Conservation (phyloP, 2,888 invertebrate genomes). For the Dendrolimus houi region DNA sequence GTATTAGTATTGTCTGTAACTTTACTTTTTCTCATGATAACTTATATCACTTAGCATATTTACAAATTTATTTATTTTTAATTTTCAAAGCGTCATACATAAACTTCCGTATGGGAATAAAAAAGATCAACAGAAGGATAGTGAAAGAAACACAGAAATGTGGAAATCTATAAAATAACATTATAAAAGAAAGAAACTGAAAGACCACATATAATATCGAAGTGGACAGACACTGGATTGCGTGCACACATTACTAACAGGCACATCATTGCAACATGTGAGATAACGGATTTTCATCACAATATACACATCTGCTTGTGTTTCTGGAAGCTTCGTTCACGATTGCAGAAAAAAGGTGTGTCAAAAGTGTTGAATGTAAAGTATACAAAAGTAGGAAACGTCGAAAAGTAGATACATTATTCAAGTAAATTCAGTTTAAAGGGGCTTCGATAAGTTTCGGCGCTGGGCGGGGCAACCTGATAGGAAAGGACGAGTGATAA, state of each 20-base stretch:
- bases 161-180: slow-evolving; percentile 51
- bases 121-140: slow-evolving; percentile 51
- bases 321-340: slow-evolving; percentile 38
- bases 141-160: slow-evolving; percentile 50
- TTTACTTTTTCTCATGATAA: slow-evolving; percentile 13
- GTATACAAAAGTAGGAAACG: slow-evolving; percentile 41
- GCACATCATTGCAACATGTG: slow-evolving; percentile 55
- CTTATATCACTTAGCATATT: slow-evolving; percentile 1
- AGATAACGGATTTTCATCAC: slow-evolving; percentile 21
- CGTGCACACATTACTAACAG: slow-evolving; percentile 73
- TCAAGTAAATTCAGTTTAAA: slow-evolving; percentile 20
- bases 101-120: slow-evolving; percentile 25
- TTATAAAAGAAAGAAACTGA: slow-evolving; percentile 47
- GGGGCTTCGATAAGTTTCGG: slow-evolving; percentile 57
- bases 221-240: slow-evolving; percentile 68
- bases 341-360: slow-evolving; percentile 33
- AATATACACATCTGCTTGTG: slow-evolving; percentile 22
- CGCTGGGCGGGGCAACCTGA: slow-evolving; percentile 72
- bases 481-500: slow-evolving; percentile 36
- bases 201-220: slow-evolving; percentile 72
- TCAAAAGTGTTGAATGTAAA: slow-evolving; percentile 56
- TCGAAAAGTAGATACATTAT: slow-evolving; percentile 23
- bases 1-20: slow-evolving; percentile 41
- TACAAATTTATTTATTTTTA: slow-evolving; percentile 8
- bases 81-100: slow-evolving; percentile 26